Conservation (phyloP, 2,797 vertebrate species). For the Sebastolobus alascanus region DNA sequence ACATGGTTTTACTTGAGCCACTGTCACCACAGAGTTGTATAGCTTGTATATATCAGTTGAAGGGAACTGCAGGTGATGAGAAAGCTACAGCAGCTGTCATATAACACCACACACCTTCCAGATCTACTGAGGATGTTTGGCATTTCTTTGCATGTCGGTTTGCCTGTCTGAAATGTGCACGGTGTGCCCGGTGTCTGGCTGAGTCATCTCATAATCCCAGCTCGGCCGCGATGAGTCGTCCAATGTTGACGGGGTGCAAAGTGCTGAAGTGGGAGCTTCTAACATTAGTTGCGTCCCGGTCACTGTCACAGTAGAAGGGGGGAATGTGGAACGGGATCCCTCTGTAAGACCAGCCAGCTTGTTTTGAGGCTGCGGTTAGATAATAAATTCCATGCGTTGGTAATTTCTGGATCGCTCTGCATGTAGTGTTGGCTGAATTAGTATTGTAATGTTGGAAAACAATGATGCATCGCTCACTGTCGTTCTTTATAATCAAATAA, state of each 20-base stretch:
- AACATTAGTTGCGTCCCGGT: conserved; percentile 73
- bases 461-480: background rate
- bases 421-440: conserved; percentile 16
- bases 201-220: conserved; percentile 56
- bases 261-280: conserved; percentile 79
- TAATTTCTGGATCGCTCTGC: conserved; percentile 32
- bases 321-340: conserved; percentile 74
- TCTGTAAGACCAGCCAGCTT: conserved; percentile 58
- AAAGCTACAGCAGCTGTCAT: background rate
- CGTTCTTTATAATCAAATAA: conserved; percentile 6
- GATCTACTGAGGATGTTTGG: conserved; percentile 14
- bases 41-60: conserved; percentile 11
- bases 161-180: conserved; percentile 36
- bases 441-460: conserved; percentile 10
- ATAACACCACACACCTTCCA: background rate
- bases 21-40: background rate
- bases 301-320: conserved; percentile 71
- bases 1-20: conserved; percentile 1
- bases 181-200: conserved; percentile 23
- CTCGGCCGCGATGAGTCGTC: conserved; percentile 48
- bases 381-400: conserved; percentile 45
- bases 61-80: background rate
- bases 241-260: conserved; percentile 70
- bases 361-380: conserved; percentile 49
- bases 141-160: conserved; percentile 14